Conservation (phyloP, 2,888 invertebrate genomes). For the Trichopoda pennipes region DNA sequence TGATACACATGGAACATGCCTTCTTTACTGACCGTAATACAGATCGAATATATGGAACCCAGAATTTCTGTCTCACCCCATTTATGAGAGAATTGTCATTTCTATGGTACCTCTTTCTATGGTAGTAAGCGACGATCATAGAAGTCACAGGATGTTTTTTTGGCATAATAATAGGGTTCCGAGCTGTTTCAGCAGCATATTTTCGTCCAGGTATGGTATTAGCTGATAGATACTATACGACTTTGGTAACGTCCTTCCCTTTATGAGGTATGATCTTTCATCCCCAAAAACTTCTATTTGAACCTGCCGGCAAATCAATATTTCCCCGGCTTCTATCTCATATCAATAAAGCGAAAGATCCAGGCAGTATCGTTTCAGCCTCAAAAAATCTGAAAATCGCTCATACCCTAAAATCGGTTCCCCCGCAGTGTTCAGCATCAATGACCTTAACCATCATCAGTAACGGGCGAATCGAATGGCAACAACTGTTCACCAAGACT, state of each 20-base stretch:
- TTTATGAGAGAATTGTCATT: constrained; percentile 47
- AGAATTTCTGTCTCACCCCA: constrained; percentile 58
- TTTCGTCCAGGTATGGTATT: constrained; percentile 30
- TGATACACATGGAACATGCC: constrained; percentile 22
- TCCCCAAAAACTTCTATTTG: not conserved
- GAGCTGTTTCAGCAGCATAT: constrained; percentile 34
- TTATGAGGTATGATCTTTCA: constrained; percentile 13
- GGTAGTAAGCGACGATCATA: constrained; percentile 29
- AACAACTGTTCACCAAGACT: not conserved
- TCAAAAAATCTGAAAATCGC: constrained; percentile 11
- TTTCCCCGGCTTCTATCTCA: constrained; percentile 46
- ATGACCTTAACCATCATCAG: not conserved
- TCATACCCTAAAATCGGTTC: not conserved
- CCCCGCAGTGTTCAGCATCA: not conserved
- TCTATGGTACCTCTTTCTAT: constrained; percentile 45
- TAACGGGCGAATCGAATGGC: constrained; percentile 2
- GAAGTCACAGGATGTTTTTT: not conserved
- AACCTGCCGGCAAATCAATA: no score
- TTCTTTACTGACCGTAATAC: constrained; percentile 48
- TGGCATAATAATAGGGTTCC: constrained; percentile 49
- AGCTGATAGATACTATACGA: constrained; percentile 7
- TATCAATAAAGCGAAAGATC: constrained; percentile 11
- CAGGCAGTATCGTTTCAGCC: constrained; percentile 21
- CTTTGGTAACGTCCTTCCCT: constrained; percentile 9
- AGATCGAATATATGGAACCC: constrained; percentile 48